phyloP scores from a whole-genome alignment of 2,888 invertebrate species.

The Xylophagus ater region DNA sequence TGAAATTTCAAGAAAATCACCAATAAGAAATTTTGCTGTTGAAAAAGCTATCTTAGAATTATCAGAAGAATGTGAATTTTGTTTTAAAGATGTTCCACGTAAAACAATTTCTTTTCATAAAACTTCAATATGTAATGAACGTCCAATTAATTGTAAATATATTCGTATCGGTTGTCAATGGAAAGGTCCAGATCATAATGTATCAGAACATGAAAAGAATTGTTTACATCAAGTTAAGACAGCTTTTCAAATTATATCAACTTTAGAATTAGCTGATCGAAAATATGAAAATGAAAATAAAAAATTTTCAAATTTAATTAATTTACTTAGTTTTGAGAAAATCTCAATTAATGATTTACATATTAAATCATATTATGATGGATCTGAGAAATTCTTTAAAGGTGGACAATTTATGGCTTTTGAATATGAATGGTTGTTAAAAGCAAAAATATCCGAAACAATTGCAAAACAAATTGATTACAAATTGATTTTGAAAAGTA shows the following conservation, averaged over 20 bases:
- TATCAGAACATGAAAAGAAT: conserved; percentile 58
- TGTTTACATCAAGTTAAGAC: conserved; percentile 73
- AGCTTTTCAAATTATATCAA: conserved; percentile 75
- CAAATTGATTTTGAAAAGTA: conserved; percentile 78
- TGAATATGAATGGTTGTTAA: conserved; percentile 88
- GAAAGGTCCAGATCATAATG: conserved; percentile 81
- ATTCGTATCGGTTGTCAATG: conserved; percentile 78
- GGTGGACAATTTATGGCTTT: conserved; percentile 85
- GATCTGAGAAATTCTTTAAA: conserved; percentile 88
- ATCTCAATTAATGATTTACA: conserved; percentile 89
- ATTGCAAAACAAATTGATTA: conserved; percentile 78
- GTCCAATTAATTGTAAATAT: conserved; percentile 48
- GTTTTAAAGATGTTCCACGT: conserved; percentile 74
- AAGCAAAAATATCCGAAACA: conserved; percentile 81
- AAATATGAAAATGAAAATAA: conserved; percentile 57
- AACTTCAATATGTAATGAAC: conserved; percentile 72
- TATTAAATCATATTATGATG: conserved; percentile 87
- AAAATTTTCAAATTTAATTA: conserved; percentile 69
- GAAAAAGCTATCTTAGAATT: conserved; percentile 92
- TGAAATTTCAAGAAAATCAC: conserved; percentile 80
- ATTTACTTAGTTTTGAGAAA: conserved; percentile 84
- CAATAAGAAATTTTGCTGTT: conserved; percentile 85
- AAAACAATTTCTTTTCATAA: conserved; percentile 78
- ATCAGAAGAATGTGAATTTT: conserved; percentile 83
- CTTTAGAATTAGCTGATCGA: conserved; percentile 62